phyloP scores from a whole-genome alignment of 2,888 invertebrate species.

The Isoperla grammatica region DNA sequence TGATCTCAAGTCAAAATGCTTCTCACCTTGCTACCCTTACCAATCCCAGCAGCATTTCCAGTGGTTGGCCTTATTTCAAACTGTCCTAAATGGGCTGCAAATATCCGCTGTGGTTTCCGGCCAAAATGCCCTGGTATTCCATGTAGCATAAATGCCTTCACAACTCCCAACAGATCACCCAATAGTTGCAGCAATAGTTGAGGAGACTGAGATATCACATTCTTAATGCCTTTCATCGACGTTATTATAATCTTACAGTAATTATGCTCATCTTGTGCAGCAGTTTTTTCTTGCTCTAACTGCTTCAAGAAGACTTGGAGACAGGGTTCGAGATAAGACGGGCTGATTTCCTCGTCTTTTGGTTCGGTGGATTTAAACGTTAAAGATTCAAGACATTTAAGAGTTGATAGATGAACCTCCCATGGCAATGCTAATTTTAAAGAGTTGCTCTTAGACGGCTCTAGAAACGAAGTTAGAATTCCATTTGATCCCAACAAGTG shows the following conservation, averaged over 20 bases:
- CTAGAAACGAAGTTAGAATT: constrained; percentile 14
- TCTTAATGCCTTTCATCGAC: constrained; percentile 39
- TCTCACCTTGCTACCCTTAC: constrained; percentile 14
- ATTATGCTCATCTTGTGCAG: constrained; percentile 16
- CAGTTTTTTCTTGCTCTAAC: constrained; percentile 18
- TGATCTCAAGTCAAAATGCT: neutral
- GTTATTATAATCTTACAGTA: constrained; percentile 43
- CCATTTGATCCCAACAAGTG: constrained; percentile 19
- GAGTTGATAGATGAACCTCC: constrained; percentile 18
- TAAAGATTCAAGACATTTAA: constrained; percentile 22
- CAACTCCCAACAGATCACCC: constrained; percentile 54
- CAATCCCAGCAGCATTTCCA: neutral
- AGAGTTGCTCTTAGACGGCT: neutral
- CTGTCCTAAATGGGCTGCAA: constrained; percentile 22
- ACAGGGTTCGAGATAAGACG: constrained; percentile 16
- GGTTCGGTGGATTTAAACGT: constrained; percentile 4
- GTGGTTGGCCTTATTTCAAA: neutral
- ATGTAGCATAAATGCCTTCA: constrained; percentile 52
- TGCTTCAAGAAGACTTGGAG: constrained; percentile 18
- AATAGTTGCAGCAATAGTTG: constrained; percentile 35
- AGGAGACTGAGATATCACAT: constrained; percentile 36
- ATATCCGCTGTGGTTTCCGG: constrained; percentile 23
- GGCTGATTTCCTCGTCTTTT: constrained; percentile 9
- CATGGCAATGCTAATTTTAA: constrained; percentile 18
- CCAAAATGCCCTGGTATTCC: constrained; percentile 44